Percentiles rank a stretch among this genome's conserved stretches.
phyloP scores from a whole-genome alignment of 1,140 invertebrate genomes.

The Hylyphantes graminicola region DNA sequence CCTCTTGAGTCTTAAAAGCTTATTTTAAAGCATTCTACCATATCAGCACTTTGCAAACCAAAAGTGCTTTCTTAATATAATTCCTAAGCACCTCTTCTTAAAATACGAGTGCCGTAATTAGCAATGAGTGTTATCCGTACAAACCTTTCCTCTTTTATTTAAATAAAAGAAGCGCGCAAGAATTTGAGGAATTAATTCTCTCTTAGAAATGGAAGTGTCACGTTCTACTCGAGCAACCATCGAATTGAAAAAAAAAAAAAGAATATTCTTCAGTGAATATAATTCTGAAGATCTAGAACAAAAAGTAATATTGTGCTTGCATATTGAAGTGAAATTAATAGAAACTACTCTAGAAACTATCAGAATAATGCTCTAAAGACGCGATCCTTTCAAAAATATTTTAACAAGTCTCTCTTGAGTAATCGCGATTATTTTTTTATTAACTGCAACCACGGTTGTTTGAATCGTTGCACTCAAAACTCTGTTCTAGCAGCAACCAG shows the following conservation, averaged over 20 bases:
- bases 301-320: not conserved
- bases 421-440: not conserved
- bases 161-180: not conserved
- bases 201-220: not conserved
- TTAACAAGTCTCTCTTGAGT: conserved; percentile 34
- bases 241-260: not conserved
- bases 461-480: not conserved
- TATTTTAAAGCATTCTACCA: too few species aligned
- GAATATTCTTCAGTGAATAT: not conserved
- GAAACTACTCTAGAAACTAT: not conserved
- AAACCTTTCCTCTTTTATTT: too few species aligned
- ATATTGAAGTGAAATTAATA: not conserved
- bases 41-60: too few species aligned
- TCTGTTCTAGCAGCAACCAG: not conserved
- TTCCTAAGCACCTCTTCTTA: too few species aligned
- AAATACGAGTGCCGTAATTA: too few species aligned
- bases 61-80: too few species aligned
- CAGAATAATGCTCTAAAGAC: not conserved
- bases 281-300: not conserved
- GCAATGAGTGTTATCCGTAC: too few species aligned
- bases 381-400: conserved; percentile 15
- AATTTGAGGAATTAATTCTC: conserved; percentile 15
- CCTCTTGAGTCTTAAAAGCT: too few species aligned
- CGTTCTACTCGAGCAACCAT: not conserved
- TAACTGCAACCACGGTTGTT: not conserved